Base-by-base conservation (phyloP, 2,113 vertebrate genomes). In the Boulengerochromis microlepis region DNA sequence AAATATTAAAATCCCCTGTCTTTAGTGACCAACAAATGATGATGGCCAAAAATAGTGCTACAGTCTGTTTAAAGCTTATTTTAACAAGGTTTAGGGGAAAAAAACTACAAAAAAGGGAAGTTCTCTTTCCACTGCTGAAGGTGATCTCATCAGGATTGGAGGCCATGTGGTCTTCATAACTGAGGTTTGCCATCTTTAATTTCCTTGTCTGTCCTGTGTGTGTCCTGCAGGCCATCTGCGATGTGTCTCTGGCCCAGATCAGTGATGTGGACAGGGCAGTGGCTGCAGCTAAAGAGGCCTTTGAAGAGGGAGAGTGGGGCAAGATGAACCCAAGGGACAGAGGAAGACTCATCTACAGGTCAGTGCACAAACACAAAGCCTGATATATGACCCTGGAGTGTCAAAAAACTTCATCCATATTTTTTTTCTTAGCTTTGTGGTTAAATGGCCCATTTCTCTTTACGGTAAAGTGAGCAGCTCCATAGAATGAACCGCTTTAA, bases 291-390 rank as follows among this genome's bases (percentile, higher is more conserved):
- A 97, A 97, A 80, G 96, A 96, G 50, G 96, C 97, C 7, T 97
- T 97, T 87, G 97, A 97, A 87, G 93, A 95, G 19, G 97, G 97
- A 7, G 96, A 97, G 81, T 97, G 97, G 97, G 96, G 97, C 24
- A 96, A 92, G 88, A 97, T 97, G 96, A 97, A 97, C 90, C 95
- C 97, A 26, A 95, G 97, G 91, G 97, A 97, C 94, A 87, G 96
- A 86, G 97, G 97, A 35, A 91, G 94, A 71, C 94, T 97, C 22
- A 86, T 97, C 7, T 97, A 97, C 95, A 96, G 91, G 97, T 97
- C 82, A 89, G 95, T 88, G 15, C 53, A 22, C 42, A 35, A 22
- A 7, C 8, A 47, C 40, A 45, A n/a, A n/a, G 2, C 12, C 11
- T 3, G 38, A 18, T 35, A 42, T 6, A 29, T 12, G 42, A 31